phyloP scores from a whole-genome alignment of 1,140 invertebrate genomes.

The Drusus annulatus region DNA sequence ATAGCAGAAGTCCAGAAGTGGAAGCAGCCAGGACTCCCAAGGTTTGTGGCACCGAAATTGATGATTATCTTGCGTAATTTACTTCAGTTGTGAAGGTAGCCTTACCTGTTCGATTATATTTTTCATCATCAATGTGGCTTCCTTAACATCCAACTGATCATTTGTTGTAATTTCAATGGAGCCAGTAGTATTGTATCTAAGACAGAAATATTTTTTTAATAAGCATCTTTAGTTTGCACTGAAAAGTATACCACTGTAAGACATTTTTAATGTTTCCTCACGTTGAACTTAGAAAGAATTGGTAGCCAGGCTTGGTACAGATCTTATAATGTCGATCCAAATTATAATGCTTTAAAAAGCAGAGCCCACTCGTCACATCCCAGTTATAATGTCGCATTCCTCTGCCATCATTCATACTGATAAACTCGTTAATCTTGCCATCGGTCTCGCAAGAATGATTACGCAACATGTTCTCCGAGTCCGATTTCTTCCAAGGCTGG shows the following conservation, averaged over 20 bases:
- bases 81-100: too few relatives aligned
- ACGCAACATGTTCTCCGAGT: background rate
- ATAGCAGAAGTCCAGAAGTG: too few relatives aligned
- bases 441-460: background rate
- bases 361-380: conserved; percentile 77
- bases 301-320: conserved; percentile 75
- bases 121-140: conserved; percentile 72
- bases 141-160: conserved; percentile 58
- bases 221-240: too few relatives aligned
- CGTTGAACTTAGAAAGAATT: conserved; percentile 69
- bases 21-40: too few relatives aligned
- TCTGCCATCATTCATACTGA: conserved; percentile 55
- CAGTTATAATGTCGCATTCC: conserved; percentile 71
- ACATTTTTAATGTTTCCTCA: conserved; percentile 59
- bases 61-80: too few relatives aligned
- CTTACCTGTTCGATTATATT: conserved; percentile 72
- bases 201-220: conserved; percentile 5
- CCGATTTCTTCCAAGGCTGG: conserved; percentile 57
- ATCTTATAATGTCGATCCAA: conserved; percentile 77
- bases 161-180: conserved; percentile 40
- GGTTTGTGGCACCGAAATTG: too few relatives aligned
- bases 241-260: too few relatives aligned
- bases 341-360: conserved; percentile 76
- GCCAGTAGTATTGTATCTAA: conserved; percentile 60
- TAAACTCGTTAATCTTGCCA: background rate